Base-by-base conservation (phyloP, 1,140 invertebrate genomes). In the Brachionus angularis region DNA sequence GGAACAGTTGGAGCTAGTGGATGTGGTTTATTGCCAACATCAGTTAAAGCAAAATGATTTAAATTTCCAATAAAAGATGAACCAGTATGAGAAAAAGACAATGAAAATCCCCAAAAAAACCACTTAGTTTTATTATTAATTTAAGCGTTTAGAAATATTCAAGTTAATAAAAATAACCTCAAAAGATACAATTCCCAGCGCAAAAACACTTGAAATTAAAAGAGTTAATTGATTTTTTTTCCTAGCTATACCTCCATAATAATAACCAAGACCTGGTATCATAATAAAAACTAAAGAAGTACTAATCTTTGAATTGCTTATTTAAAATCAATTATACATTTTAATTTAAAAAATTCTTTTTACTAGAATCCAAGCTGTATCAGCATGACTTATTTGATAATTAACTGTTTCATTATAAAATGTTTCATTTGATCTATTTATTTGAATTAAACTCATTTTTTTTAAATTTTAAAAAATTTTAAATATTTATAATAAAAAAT, bases 241-340 rank as follows among this genome's bases (percentile, higher is more conserved):
- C 46, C 71, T 49, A 18, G 74, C 58, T 50, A 75, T 70, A 31
- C 75, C 75, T 29, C 76, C 75, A 46, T 75, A 75, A 53, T 77
- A 75, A 1, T 75, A 31, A 8, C 76, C 74, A 10, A 77, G 52
- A 27, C 76, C 75, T 4, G 75, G 75, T 2, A 74, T 58, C 75
- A 77, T 77, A 8, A 76, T 33, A 14, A 76, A 25, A 1, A 76
- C 75, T 29, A 76, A 52, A n/a, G 42, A 50, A 2, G 75, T 69
- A 23, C 62, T 12, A 36, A 62, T 36, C 12, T 18, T 16, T n/a
- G 33, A 23, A 27, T 25, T 14, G n/a, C 7, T 18, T n/a, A 14
- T 18, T 12, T 23, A 49, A 72, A 10, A 49, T 39, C 18, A 31
- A 55, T 5, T 36, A 18, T 44, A n/a, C 12, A 44, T 14, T 39